Conservation (phyloP, 2,888 invertebrate genomes). For the Diploptera punctata region DNA sequence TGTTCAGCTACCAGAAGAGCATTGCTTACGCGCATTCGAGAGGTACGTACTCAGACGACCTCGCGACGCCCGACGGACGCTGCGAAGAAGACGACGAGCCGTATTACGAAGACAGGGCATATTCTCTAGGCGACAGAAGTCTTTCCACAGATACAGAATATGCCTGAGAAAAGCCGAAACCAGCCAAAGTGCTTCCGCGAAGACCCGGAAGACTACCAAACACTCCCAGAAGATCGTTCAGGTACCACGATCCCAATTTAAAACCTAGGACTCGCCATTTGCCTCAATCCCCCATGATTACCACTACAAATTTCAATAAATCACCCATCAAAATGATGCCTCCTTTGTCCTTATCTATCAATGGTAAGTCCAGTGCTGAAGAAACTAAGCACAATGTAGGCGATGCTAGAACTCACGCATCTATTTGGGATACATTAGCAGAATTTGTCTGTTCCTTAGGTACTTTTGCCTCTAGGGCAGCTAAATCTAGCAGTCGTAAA, state of each 20-base stretch:
- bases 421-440: constrained; percentile 57
- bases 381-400: not conserved
- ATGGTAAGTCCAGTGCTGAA: not conserved
- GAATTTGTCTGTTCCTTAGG: constrained; percentile 57
- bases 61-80: constrained; percentile 54
- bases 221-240: not conserved
- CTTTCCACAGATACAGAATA: constrained; percentile 76
- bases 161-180: constrained; percentile 60
- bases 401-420: constrained; percentile 33
- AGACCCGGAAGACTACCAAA: constrained; percentile 33
- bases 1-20: constrained; percentile 84
- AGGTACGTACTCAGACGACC: constrained; percentile 58
- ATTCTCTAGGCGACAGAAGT: constrained; percentile 62
- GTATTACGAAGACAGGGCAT: constrained; percentile 50
- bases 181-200: constrained; percentile 37
- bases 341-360: constrained; percentile 14
- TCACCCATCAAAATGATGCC: constrained; percentile 33
- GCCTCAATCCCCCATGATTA: constrained; percentile 32
- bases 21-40: constrained; percentile 74
- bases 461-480: constrained; percentile 54
- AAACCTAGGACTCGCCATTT: constrained; percentile 29
- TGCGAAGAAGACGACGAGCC: constrained; percentile 48
- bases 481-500: constrained; percentile 31
- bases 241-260: not conserved
- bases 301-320: constrained; percentile 27